phyloP scores from a whole-genome alignment of 1,140 invertebrate genomes.

The Centruroides sculpturatus region DNA sequence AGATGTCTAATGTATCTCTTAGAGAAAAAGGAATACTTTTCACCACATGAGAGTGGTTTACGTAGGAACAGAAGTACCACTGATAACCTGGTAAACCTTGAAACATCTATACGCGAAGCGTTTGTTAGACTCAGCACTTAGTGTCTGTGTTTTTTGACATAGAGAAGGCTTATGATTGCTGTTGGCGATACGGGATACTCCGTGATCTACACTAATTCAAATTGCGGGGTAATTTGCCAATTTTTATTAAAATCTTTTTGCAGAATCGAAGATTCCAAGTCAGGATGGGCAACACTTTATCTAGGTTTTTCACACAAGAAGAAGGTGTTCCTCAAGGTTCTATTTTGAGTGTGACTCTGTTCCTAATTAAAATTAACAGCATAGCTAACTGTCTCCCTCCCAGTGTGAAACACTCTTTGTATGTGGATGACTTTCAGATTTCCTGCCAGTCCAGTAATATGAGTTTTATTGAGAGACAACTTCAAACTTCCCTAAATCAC shows the following conservation, averaged over 20 bases:
- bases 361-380: no score
- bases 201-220: no score
- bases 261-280: conserved; percentile 9
- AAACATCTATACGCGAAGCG: conserved; percentile 22
- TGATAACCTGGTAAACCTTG: conserved; percentile 26
- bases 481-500: not conserved
- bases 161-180: no score
- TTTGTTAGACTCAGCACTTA: no score
- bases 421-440: not conserved
- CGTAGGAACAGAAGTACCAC: conserved; percentile 22
- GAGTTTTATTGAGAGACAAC: not conserved
- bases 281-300: not conserved
- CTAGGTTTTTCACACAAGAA: not conserved
- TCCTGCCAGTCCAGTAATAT: not conserved
- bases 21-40: conserved; percentile 2
- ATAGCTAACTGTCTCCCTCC: no score
- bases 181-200: no score
- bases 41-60: conserved; percentile 19
- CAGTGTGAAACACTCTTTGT: no score
- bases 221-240: no score
- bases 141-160: no score
- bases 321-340: no score
- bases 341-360: no score
- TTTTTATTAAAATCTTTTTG: no score
- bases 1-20: not conserved